Conservation (phyloP, 2,113 vertebrate genomes). For the Rhynchopsitta pachyrhyncha region DNA sequence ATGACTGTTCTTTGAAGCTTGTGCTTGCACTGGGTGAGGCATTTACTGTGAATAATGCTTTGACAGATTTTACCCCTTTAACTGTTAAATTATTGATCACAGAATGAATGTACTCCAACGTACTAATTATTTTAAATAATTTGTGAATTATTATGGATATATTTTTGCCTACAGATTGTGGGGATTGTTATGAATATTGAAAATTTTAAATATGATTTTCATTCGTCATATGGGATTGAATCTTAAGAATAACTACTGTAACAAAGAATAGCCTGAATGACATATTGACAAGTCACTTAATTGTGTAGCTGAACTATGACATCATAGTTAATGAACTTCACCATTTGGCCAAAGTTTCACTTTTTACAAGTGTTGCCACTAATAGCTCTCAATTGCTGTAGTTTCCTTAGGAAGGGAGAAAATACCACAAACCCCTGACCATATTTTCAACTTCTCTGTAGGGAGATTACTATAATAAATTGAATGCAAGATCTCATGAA, state of each 20-base stretch:
- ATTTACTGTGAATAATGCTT: constrained; percentile 41
- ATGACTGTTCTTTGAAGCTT: constrained; percentile 22
- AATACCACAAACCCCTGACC: neutral
- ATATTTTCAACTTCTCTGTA: neutral
- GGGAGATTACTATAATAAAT: neutral
- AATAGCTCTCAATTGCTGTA: neutral
- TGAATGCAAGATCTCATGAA: neutral
- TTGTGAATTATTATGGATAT: constrained; percentile 39
- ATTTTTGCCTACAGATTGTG: constrained; percentile 40
- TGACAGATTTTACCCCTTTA: constrained; percentile 49
- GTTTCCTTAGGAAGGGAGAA: neutral
- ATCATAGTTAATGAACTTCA: neutral
- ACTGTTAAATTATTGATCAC: constrained; percentile 67
- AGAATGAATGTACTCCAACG: constrained; percentile 16
- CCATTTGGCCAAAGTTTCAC: neutral
- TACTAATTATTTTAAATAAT: constrained; percentile 58
- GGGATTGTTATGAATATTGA: constrained; percentile 46
- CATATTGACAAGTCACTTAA: neutral
- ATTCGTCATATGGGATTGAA: neutral
- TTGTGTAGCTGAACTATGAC: neutral
- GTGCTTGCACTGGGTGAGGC: neutral
- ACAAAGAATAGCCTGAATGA: neutral
- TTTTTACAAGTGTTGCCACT: neutral
- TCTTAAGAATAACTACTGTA: neutral
- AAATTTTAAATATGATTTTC: neutral